Evolutionary conservation across 2,113 vertebrate genomes (phyloP).

Genomic region (Corythaeola cristata): DNA sequence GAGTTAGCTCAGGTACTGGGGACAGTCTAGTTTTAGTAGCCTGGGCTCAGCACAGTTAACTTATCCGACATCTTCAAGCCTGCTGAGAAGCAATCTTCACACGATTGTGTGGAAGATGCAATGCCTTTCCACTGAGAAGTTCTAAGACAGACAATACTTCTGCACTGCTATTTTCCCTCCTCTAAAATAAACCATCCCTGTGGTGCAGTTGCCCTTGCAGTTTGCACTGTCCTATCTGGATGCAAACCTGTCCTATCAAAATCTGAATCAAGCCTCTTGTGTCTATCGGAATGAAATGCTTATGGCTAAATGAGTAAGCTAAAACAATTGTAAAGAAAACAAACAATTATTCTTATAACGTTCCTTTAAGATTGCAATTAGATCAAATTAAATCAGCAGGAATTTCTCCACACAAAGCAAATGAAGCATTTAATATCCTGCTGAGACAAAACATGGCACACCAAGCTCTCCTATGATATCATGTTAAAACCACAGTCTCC

Average conservation of each 20-base stretch:
- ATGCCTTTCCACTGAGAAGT: background rate
- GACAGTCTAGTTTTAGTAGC: background rate
- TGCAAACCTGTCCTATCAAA: slow-evolving; percentile 17
- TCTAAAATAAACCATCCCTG: background rate
- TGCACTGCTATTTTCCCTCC: background rate
- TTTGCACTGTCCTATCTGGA: background rate
- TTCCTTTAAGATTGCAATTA: slow-evolving; percentile 58
- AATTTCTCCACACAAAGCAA: slow-evolving; percentile 56
- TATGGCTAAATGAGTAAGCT: background rate
- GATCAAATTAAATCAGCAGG: slow-evolving; percentile 70
- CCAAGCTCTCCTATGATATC: background rate
- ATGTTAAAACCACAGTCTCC: background rate
- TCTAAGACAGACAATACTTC: background rate
- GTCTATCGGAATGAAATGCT: background rate
- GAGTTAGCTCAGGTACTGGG: background rate
- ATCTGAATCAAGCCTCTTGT: background rate
- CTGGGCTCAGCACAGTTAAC: background rate
- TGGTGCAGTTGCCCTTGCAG: background rate
- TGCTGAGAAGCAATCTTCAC: background rate
- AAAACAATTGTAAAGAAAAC: slow-evolving; percentile 49
- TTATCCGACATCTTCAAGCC: background rate
- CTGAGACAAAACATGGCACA: slow-evolving; percentile 38
- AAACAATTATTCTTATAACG: slow-evolving; percentile 39
- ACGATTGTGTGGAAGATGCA: background rate
- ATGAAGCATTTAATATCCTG: slow-evolving; percentile 46